Base-by-base conservation (phyloP, 1,140 invertebrate species). In the Rhizoglyphus robini region DNA sequence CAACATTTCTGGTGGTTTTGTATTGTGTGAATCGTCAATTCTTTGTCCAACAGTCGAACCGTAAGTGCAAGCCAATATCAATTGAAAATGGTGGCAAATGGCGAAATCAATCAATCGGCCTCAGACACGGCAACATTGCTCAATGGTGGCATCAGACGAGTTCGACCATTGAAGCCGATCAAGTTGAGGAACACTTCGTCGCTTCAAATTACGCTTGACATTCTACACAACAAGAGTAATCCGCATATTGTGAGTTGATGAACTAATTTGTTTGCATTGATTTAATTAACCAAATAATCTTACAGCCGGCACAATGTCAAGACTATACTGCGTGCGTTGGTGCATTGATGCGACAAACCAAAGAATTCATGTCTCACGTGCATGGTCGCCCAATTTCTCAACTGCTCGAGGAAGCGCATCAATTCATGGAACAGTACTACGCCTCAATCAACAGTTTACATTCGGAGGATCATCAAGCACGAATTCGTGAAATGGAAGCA, bases 351-450 rank as follows among this genome's bases (percentile, higher is more conserved):
- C 78, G 77, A 15, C 75, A 77, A 64, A 76, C 79, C 20, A 79
- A 78, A 15, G 79, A 80, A 41, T n/a, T n/a, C n/a, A n/a, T n/a
- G n/a, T n/a, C n/a, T n/a, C 80, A 49, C 36, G 8, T 38, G 2
- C 15, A 11, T 23, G 8, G 18, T 1, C 60, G 61, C 29, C 32
- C 47, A 25, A 67, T 20, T 1, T 30, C 54, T 29, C 67, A 86
- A 66, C 79, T 88, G 4, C 77, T 89, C 30, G 76, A 77, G 27
- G 84, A 89, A 49, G 88, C 88, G 13, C 88, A 87, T 72, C 86
- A 90, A 71, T 91, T 92, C 75, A 77, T 91, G 29, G 85, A 88
- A 69, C 88, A 91, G 75, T 92, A 90, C 76, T 92, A 88, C 70
- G 81, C 85, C 57, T 90, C 88, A 36, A 88, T 89, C 68, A 83